phyloP scores from a whole-genome alignment of 2,797 vertebrate species.

The Pseudomugil tenellus region DNA sequence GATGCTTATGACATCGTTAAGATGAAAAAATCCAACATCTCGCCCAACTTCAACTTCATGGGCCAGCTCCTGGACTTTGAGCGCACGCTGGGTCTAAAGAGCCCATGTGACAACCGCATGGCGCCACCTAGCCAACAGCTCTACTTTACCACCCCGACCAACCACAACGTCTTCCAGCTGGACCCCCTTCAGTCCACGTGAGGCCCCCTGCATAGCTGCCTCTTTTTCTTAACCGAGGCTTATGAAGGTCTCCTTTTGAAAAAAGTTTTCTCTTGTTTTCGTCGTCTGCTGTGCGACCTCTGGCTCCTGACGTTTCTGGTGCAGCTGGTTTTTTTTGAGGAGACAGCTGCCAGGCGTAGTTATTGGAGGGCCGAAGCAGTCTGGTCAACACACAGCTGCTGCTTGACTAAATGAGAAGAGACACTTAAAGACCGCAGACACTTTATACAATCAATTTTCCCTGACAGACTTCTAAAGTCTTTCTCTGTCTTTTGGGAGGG shows the following conservation, averaged over 20 bases:
- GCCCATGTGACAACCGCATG: constrained; percentile 92
- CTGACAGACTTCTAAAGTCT: constrained; percentile 72
- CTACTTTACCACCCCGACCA: constrained; percentile 97
- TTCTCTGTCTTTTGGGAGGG: constrained; percentile 42
- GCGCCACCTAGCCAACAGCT: constrained; percentile 88
- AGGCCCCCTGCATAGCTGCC: constrained; percentile 43
- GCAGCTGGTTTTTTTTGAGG: constrained; percentile 70
- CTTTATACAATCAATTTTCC: constrained; percentile 66
- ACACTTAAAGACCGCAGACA: constrained; percentile 49
- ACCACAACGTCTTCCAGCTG: constrained; percentile 96
- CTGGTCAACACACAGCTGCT: constrained; percentile 78
- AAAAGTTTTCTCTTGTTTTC: constrained; percentile 68
- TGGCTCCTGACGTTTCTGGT: constrained; percentile 67
- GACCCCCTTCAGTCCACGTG: constrained; percentile 97
- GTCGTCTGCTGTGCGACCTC: constrained; percentile 59
- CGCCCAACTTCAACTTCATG: constrained; percentile 99
- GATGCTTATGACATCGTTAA: constrained; percentile 98
- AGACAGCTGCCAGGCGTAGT: constrained; percentile 73
- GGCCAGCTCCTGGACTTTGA: constrained; percentile 98
- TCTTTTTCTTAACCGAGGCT: constrained; percentile 24
- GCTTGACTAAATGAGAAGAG: constrained; percentile 52
- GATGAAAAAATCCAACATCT: constrained; percentile 99
- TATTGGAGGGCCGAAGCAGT: constrained; percentile 67
- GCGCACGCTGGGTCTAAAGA: constrained; percentile 95
- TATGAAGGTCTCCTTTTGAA: constrained; percentile 32